Percentiles rank a stretch among this genome's conserved stretches.
phyloP scores from a whole-genome alignment of 2,888 invertebrate species.

The Tethea ocularis region DNA sequence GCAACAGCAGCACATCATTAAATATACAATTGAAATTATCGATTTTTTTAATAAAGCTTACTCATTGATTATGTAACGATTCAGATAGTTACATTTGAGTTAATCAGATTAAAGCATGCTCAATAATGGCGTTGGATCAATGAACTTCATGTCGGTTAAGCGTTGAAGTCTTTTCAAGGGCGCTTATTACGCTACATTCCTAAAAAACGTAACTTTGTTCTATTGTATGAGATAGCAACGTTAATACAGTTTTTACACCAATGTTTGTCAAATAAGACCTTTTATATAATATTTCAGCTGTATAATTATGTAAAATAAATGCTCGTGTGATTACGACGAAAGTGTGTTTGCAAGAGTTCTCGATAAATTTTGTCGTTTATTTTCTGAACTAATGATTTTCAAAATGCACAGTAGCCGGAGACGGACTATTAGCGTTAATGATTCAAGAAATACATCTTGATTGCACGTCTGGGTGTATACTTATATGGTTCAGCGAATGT shows the following conservation, averaged over 20 bases:
- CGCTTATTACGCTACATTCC: conserved; percentile 62
- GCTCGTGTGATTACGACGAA: conserved; percentile 22
- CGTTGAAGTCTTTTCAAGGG: conserved; percentile 82
- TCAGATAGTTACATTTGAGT: conserved; percentile 32
- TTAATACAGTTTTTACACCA: neutral
- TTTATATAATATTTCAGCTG: neutral
- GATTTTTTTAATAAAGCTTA: neutral
- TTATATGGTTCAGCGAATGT: conserved; percentile 12
- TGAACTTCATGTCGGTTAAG: conserved; percentile 67
- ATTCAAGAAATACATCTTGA: conserved; percentile 56
- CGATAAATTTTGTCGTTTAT: conserved; percentile 31
- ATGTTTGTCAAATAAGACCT: neutral
- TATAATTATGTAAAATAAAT: neutral
- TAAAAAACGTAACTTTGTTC: conserved; percentile 41
- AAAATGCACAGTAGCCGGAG: conserved; percentile 55
- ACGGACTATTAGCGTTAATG: conserved; percentile 58
- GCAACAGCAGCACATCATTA: conserved; percentile 10
- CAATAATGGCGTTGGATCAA: conserved; percentile 58
- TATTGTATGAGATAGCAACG: conserved; percentile 19
- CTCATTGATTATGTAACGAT: conserved; percentile 10
- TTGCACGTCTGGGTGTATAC: conserved; percentile 47
- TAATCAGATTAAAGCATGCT: conserved; percentile 50
- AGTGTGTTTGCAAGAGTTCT: conserved; percentile 13
- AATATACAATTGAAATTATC: neutral
- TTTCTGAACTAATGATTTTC: conserved; percentile 46